These are phyloP conservation scores for Brachirus orientalis DNA, from an alignment of 2,113 vertebrate species.

Conservation along the genomic window DNA sequence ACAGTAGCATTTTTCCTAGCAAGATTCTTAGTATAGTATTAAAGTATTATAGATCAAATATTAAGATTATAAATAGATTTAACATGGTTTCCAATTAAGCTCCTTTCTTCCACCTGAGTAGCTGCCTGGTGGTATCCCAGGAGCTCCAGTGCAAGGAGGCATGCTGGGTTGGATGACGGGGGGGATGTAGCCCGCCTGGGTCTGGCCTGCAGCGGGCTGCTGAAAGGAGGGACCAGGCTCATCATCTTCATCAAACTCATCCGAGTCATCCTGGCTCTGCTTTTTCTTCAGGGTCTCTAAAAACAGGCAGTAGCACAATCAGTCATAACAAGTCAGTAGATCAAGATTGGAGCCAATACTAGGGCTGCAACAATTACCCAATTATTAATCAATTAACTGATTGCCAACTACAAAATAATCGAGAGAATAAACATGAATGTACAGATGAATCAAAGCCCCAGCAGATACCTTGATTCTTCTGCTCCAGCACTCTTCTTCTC, in stretches of 20 bases:
- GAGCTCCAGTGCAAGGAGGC: slow-evolving; percentile 84
- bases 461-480: slow-evolving; percentile 91
- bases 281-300: slow-evolving; percentile 93
- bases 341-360: too few relatives aligned
- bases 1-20: too few relatives aligned
- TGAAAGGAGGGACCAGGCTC: slow-evolving; percentile 92
- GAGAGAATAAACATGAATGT: too few relatives aligned
- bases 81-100: background rate
- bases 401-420: too few relatives aligned
- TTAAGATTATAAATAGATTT: too few relatives aligned
- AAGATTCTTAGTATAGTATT: too few relatives aligned
- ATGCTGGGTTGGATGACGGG: slow-evolving; percentile 90
- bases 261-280: slow-evolving; percentile 91
- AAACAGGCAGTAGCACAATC: background rate
- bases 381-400: too few relatives aligned
- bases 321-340: too few relatives aligned
- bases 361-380: too few relatives aligned
- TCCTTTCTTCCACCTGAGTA: slow-evolving; percentile 58
- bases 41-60: too few relatives aligned
- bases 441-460: too few relatives aligned
- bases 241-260: slow-evolving; percentile 89
- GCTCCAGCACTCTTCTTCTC: slow-evolving; percentile 89
- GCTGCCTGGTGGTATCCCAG: slow-evolving; percentile 88
- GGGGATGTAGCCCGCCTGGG: slow-evolving; percentile 87
- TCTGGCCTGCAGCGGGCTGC: slow-evolving; percentile 84